phyloP scores from a whole-genome alignment of 2,888 invertebrate genomes.

The Erannis defoliaria region DNA sequence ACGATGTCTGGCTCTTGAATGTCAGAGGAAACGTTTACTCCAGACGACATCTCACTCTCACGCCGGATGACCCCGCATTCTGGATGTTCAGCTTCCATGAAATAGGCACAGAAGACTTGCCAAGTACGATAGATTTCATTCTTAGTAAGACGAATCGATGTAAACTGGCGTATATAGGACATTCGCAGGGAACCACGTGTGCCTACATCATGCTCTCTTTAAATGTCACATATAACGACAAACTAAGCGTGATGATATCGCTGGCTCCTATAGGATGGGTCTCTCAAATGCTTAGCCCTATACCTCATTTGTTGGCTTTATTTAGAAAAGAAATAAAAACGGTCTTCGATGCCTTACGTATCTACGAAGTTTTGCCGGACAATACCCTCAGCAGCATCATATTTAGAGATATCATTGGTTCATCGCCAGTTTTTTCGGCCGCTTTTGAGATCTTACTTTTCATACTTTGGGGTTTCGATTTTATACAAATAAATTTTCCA shows the following conservation, averaged over 20 bases:
- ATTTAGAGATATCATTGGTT: neutral
- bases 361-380: neutral
- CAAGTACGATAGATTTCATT: constrained; percentile 79
- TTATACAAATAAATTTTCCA: neutral
- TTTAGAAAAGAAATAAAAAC: neutral
- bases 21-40: constrained; percentile 18
- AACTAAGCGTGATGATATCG: constrained; percentile 8
- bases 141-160: neutral
- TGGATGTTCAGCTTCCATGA: constrained; percentile 88
- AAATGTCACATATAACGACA: constrained; percentile 11
- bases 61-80: constrained; percentile 45
- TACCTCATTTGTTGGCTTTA: neutral
- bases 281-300: constrained; percentile 7
- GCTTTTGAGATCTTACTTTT: neutral
- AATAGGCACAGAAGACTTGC: constrained; percentile 89
- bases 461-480: neutral
- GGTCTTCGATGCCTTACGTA: neutral
- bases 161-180: constrained; percentile 11
- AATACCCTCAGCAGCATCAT: neutral
- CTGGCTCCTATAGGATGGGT: constrained; percentile 8
- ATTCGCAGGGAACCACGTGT: constrained; percentile 17
- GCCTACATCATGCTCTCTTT: constrained; percentile 6
- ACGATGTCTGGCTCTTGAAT: constrained; percentile 25
- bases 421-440: neutral
- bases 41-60: constrained; percentile 1